Evolutionary conservation across 1,140 invertebrate genomes (phyloP).

Genomic region (Diorhabda carinulata): DNA sequence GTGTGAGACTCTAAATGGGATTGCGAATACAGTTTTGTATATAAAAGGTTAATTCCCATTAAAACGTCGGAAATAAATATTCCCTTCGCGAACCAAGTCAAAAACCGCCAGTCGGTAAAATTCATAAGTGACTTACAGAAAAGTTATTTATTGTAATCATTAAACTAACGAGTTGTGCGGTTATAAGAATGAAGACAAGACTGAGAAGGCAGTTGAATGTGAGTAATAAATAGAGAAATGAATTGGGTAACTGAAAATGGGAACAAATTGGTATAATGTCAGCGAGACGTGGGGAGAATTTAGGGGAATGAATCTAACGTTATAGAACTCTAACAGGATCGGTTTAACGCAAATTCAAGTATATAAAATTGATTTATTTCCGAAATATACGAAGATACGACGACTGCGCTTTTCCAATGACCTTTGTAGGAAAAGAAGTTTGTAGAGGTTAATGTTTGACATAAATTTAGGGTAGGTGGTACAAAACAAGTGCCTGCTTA

Average conservation of each 20-base stretch:
- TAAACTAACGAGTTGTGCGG: conserved; percentile 19
- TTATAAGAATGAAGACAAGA: conserved; percentile 16
- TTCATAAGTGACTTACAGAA: not conserved
- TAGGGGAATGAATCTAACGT: conserved; percentile 24
- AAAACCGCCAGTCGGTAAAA: not conserved
- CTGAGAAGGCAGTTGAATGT: conserved; percentile 15
- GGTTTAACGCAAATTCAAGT: not conserved
- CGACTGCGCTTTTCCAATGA: too few species aligned
- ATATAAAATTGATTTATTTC: too few species aligned
- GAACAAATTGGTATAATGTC: conserved; percentile 36
- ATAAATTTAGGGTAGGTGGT: too few species aligned
- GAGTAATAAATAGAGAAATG: conserved; percentile 33
- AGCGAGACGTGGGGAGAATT: conserved; percentile 32
- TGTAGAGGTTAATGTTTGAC: too few species aligned
- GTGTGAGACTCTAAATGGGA: too few species aligned
- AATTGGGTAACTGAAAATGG: conserved; percentile 33
- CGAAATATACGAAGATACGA: too few species aligned
- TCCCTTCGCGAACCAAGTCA: not conserved
- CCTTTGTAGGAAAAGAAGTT: too few species aligned
- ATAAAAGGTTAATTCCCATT: too few species aligned
- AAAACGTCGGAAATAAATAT: not conserved
- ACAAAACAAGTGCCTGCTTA: too few species aligned
- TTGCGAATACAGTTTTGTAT: too few species aligned
- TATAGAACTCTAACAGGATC: not conserved
- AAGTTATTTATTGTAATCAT: conserved; percentile 18